Evolutionary conservation across 2,888 invertebrate genomes (phyloP), one percentile per base, ranked within the genome.

Genomic region (Allygus modestus): DNA sequence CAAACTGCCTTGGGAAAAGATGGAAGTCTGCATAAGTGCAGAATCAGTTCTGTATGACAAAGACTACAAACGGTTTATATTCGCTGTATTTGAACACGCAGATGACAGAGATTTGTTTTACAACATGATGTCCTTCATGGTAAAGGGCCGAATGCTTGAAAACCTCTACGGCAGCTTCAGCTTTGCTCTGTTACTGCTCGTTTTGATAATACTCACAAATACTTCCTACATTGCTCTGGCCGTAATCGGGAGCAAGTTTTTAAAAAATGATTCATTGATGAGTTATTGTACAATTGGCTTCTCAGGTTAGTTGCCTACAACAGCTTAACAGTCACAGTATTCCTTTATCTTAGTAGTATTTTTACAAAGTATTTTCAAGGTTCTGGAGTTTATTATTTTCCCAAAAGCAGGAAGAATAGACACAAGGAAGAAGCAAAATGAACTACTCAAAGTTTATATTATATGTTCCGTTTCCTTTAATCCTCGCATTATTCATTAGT

Each of bases 81-180:
- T 92, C 20, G 92, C 92, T 0, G 90, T 92, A 41, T 91, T 94
- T 85, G 93, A 93, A 89, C 94, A 94, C 89, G 92, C 91, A 0
- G 92, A 93, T 28, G 94, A 94, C 87, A 92, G 93, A 92, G 94
- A 94, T 88, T 90, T 94, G 4, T 94, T 94, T 88, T 94, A 92
- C 89, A 94, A 94, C 88, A 94, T 94, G 94, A 89, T 92, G 28
- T 94, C 93, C 1, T 92, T 93, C 84, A 89, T 93, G 54, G 90
- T 92, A 85, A 94, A 93, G 89, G 94, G 93, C 1, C 90, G 23
- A 90, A 91, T 81, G 88, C 85, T 94, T 26, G 94, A 94, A 88
- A 90, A 90, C 0, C 90, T 90, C 87, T 92, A 92, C 87, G 92
- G 93, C 28, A 91, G 92, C 51, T 83, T 87, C 0, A 92, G 93